Percentiles rank a stretch among this genome's conserved stretches.
phyloP scores from a whole-genome alignment of 35 echinoderm and acorn worm genomes.

The Lytechinus variegatus region DNA sequence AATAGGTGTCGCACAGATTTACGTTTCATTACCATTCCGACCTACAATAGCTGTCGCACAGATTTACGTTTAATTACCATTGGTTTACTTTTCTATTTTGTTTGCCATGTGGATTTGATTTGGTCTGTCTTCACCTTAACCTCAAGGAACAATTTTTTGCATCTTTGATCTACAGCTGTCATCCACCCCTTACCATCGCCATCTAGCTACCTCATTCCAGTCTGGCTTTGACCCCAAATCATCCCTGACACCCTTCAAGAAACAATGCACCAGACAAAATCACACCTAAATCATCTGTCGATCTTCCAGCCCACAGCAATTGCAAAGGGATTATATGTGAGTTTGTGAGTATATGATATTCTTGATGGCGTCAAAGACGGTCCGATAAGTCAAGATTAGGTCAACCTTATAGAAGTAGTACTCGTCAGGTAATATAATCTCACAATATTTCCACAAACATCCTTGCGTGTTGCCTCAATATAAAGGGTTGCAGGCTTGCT shows the following conservation, averaged over 20 bases:
- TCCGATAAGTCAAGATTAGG: conserved; percentile 16
- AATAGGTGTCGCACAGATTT: no score
- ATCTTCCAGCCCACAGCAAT: background rate
- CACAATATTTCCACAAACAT: conserved; percentile 10
- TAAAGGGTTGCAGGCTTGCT: background rate
- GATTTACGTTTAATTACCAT: no score
- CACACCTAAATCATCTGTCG: background rate
- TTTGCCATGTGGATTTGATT: no score
- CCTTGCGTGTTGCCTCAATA: background rate
- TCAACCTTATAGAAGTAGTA: background rate
- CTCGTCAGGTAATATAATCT: conserved; percentile 27
- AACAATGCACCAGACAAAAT: background rate
- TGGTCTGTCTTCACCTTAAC: no score
- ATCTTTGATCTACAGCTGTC: background rate
- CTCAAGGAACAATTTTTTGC: no score
- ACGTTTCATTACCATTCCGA: no score
- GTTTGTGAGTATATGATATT: background rate
- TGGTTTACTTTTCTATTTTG: no score
- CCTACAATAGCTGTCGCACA: no score
- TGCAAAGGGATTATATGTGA: background rate
- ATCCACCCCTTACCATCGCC: background rate
- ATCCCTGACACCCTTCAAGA: background rate
- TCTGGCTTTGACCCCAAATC: background rate
- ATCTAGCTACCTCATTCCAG: background rate
- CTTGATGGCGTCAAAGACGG: background rate